Percentiles rank a stretch among this genome's conserved stretches.
Evolutionary conservation across 2,113 vertebrate species (phyloP).

Genomic region (Siphamia tubifer): DNA sequence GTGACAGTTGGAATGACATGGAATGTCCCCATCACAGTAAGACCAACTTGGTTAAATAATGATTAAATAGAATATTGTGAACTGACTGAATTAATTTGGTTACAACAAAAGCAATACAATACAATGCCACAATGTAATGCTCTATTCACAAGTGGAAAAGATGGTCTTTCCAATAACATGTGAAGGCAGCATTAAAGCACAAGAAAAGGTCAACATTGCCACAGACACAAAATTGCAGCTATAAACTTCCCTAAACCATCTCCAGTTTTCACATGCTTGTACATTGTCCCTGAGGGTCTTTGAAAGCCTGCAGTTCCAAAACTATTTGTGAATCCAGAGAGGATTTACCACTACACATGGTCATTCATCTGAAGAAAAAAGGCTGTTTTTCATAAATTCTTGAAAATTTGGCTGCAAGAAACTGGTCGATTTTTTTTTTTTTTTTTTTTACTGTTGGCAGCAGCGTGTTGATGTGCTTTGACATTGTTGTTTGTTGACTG

Average conservation of each 20-base stretch:
- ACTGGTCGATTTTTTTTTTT: background rate
- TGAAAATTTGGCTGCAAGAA: slow-evolving; percentile 3
- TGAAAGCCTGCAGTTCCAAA: slow-evolving; percentile 22
- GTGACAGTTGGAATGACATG: too few species aligned
- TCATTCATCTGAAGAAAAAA: slow-evolving; percentile 13
- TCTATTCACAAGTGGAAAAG: too few species aligned
- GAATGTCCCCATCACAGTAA: too few species aligned
- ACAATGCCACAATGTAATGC: too few species aligned
- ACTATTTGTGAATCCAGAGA: background rate
- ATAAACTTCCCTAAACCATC: background rate
- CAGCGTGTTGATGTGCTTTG: slow-evolving; percentile 48
- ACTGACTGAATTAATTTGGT: too few species aligned
- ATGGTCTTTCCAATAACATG: too few species aligned
- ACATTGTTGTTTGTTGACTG: slow-evolving; percentile 54
- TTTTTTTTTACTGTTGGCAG: slow-evolving; percentile 34
- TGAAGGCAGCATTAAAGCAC: too few species aligned
- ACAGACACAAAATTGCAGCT: background rate
- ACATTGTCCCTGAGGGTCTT: background rate
- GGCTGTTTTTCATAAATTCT: slow-evolving; percentile 5
- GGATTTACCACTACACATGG: slow-evolving; percentile 15
- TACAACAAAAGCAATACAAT: too few species aligned
- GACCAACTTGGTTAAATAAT: too few species aligned
- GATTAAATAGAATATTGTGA: too few species aligned
- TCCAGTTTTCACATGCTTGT: background rate
- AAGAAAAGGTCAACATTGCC: background rate